Conservation (phyloP, 2,888 invertebrate genomes). For the Andrena camellia region DNA sequence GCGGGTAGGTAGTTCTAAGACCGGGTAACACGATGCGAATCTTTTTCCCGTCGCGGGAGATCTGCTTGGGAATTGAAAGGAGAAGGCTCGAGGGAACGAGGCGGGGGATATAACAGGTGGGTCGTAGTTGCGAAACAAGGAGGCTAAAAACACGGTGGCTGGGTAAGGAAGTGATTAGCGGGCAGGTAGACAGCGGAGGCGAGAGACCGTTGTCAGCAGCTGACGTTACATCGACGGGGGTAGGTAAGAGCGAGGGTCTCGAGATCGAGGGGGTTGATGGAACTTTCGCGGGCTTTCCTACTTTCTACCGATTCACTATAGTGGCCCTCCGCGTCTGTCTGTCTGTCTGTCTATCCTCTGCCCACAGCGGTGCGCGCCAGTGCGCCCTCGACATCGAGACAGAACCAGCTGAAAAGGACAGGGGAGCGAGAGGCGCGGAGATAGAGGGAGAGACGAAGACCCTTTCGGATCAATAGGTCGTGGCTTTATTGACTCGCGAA, state of each 20-base stretch:
- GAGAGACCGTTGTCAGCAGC: conserved; percentile 47
- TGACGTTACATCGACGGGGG: conserved; percentile 30
- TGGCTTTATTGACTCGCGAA: conserved; percentile 71
- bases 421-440: conserved; percentile 11
- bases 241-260: neutral
- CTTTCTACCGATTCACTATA: conserved; percentile 33
- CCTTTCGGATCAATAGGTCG: conserved; percentile 70
- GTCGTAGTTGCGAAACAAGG: neutral
- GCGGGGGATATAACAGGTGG: conserved; percentile 47
- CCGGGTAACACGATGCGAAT: neutral
- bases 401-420: conserved; percentile 22
- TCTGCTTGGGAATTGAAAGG: neutral
- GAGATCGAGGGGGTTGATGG: conserved; percentile 52
- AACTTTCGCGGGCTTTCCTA: conserved; percentile 29
- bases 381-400: conserved; percentile 37
- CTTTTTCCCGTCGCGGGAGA: too few relatives aligned
- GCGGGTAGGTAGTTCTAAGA: neutral
- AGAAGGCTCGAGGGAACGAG: neutral
- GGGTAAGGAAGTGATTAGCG: conserved; percentile 38
- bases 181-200: neutral
- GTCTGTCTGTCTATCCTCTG: conserved; percentile 44
- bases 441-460: conserved; percentile 23
- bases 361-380: conserved; percentile 30
- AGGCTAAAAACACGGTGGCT: conserved; percentile 27
- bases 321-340: conserved; percentile 43